Percentiles rank a stretch among this genome's conserved stretches.
These are phyloP conservation scores for Poeciliopsis gracilis DNA, from an alignment of 2,797 vertebrate species.

Conservation along the genomic window DNA sequence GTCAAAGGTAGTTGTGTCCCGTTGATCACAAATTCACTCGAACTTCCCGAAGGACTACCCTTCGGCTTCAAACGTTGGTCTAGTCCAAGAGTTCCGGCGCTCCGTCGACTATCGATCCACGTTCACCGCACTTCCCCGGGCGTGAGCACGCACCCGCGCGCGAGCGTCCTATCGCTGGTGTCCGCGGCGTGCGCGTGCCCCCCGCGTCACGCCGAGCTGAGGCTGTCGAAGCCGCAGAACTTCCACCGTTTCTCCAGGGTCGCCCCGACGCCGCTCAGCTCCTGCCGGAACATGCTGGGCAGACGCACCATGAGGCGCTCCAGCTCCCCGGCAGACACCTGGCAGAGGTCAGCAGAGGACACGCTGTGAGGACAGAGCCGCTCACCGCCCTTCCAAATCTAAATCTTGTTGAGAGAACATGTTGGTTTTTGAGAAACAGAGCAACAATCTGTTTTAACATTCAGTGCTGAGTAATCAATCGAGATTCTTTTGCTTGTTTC, in stretches of 20 bases:
- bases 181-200: conserved; percentile 24
- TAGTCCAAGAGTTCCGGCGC: conserved; percentile 16
- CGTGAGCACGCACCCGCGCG: conserved; percentile 11
- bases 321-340: conserved; percentile 93
- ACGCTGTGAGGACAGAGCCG: not conserved
- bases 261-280: conserved; percentile 95
- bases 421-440: not conserved
- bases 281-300: conserved; percentile 94
- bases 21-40: conserved; percentile 1
- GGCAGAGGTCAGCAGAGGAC: not conserved
- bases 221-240: conserved; percentile 94
- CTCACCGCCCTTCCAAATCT: not conserved
- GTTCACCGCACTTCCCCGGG: not conserved
- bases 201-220: conserved; percentile 85
- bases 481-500: not conserved
- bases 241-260: conserved; percentile 97
- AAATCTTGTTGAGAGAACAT: not conserved
- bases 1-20: not conserved
- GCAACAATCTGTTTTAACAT: not conserved
- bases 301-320: conserved; percentile 91
- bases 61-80: not conserved
- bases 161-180: not conserved
- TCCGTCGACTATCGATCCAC: not conserved
- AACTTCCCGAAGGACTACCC: not conserved
- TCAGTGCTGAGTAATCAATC: not conserved